Evolutionary conservation across 2,797 vertebrate genomes (phyloP).

Genomic region (Thaleichthys pacificus): DNA sequence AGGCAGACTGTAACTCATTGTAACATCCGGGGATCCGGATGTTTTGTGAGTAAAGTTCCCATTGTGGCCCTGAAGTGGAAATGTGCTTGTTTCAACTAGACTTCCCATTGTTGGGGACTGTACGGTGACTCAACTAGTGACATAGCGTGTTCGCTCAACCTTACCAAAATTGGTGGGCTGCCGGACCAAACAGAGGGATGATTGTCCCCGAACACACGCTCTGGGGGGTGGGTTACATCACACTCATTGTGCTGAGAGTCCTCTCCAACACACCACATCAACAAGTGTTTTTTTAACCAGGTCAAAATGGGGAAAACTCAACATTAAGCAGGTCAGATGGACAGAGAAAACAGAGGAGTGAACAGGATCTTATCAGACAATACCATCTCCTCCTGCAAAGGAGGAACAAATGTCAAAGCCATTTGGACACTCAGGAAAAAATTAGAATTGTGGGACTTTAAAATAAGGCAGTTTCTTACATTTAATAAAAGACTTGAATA

Average conservation of each 20-base stretch:
- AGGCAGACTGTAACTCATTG: conserved; percentile 21
- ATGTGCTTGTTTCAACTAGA: conserved; percentile 27
- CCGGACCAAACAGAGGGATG: conserved; percentile 19
- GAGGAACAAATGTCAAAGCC: conserved; percentile 7
- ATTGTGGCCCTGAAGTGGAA: conserved; percentile 36
- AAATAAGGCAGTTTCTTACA: conserved; percentile 25
- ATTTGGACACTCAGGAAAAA: conserved; percentile 15
- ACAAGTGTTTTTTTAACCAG: conserved; percentile 7
- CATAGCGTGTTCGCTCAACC: conserved; percentile 27
- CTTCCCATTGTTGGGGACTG: conserved; percentile 31
- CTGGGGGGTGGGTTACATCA: conserved; percentile 13
- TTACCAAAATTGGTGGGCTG: conserved; percentile 37
- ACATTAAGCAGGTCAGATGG: conserved; percentile 13
- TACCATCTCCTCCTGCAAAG: conserved; percentile 7
- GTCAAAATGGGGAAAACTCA: background rate
- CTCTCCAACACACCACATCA: conserved; percentile 24
- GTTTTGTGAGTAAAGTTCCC: conserved; percentile 28
- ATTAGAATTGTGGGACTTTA: conserved; percentile 33
- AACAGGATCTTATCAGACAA: background rate
- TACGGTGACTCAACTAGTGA: conserved; percentile 46
- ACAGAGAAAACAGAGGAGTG: conserved; percentile 16
- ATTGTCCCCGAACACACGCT: conserved; percentile 3
- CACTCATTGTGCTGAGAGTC: conserved; percentile 23
- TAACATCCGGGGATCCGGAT: background rate
- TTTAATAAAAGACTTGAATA: conserved; percentile 33